Conservation (phyloP, 2,888 invertebrate genomes). For the Chorisops tibialis region DNA sequence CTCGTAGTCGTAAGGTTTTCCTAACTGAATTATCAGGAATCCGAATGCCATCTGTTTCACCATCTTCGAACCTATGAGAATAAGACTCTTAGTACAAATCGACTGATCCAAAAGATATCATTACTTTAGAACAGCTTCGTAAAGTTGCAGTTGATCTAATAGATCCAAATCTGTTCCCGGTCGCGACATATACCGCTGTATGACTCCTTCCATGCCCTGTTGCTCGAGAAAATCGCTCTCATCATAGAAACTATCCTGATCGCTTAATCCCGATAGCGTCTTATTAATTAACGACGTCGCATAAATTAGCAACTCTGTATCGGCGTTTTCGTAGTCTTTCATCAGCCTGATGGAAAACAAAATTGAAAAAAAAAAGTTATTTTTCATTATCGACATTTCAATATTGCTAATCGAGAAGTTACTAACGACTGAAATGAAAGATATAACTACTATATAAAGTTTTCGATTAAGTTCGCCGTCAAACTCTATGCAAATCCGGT, state of each 20-base stretch:
- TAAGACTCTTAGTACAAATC: no score
- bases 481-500: not conserved
- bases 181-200: slow-evolving; percentile 84
- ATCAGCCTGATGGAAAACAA: slow-evolving; percentile 64
- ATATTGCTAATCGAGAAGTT: not conserved
- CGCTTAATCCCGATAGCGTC: slow-evolving; percentile 87
- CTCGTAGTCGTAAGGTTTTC: slow-evolving; percentile 70
- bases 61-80: slow-evolving; percentile 56
- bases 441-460: no score
- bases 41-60: slow-evolving; percentile 53
- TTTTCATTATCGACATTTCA: not conserved
- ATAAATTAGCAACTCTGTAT: slow-evolving; percentile 92
- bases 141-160: slow-evolving; percentile 89
- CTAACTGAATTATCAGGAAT: slow-evolving; percentile 67
- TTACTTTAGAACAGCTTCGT: slow-evolving; percentile 87
- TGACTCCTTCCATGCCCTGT: slow-evolving; percentile 84
- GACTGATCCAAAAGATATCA: no score
- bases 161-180: slow-evolving; percentile 91
- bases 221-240: slow-evolving; percentile 94
- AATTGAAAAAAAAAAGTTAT: not conserved
- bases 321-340: slow-evolving; percentile 92
- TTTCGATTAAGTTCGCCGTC: not conserved
- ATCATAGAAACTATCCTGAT: slow-evolving; percentile 96
- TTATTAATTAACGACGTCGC: slow-evolving; percentile 96
- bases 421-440: no score